Base-by-base conservation (phyloP, 2,888 invertebrate species). In the Coronaproctus castanopsis region DNA sequence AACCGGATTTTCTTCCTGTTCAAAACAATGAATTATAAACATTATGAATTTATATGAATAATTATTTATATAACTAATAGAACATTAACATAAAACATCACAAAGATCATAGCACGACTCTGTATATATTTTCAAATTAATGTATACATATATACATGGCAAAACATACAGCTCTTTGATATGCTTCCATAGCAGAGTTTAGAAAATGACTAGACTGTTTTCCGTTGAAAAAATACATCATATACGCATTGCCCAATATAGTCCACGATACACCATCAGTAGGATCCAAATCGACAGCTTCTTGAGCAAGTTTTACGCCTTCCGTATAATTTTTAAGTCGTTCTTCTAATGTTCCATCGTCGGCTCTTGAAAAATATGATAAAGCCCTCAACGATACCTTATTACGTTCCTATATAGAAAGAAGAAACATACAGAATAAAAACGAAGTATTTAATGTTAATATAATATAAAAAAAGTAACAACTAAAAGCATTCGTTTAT, bases 181-280 rank as follows among this genome's bases (percentile, higher is more conserved):
- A 91, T 1, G 90, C 87, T 66, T 83, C 81, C 75, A 88, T 78
- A 64, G 84, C 83, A 62, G 80, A 77, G 66, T 82, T 83, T 62
- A 90, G 70, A 0, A 78, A 79, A 23, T 77, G 77, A 0, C 85
- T 82, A 67, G 83, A 81, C 69, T 88, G 87, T 1, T 79, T 76
- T 36, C 82, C 76, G 52, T 78, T 78, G 70, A 90, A 90, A 71
- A 84, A 90, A 58, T 81, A 79, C 57, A 85, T 83, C 61, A 90
- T 71, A 70, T 88, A 85, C 0, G 90, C 87, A 73, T 89, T 91
- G 23, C 87, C 91, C 55, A 90, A 74, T 58, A 88, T 79, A 57
- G 81, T 77, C 90, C 91, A 91, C 0, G 89, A 89, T 5, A 79
- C 74, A 1, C 89, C 88, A 73, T 90, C 89, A 57, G 76, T 75